Conservation (phyloP, 2,797 vertebrate genomes). For the Anas flavirostris region DNA sequence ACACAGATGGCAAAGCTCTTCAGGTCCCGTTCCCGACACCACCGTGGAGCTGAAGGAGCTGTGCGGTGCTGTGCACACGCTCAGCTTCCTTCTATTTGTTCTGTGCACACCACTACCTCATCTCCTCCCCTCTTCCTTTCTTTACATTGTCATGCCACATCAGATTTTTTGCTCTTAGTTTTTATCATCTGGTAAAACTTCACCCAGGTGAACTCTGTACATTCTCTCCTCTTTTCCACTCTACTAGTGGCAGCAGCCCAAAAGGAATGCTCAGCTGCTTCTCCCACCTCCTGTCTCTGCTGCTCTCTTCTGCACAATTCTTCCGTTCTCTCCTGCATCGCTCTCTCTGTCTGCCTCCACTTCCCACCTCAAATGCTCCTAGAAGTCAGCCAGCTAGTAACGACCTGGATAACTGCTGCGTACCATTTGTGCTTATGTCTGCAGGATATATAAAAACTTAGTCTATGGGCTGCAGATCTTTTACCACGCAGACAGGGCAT, state of each 20-base stretch:
- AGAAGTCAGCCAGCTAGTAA: not conserved
- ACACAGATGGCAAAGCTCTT: not conserved
- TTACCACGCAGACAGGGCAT: not conserved
- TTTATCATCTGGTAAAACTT: not conserved
- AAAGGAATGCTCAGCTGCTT: not conserved
- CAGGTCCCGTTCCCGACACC: fast-evolving
- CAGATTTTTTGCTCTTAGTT: not conserved
- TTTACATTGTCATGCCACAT: not conserved
- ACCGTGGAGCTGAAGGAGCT: fast-evolving
- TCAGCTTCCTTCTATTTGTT: not conserved
- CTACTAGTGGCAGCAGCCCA: not conserved
- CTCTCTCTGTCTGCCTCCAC: not conserved
- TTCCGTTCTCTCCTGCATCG: not conserved
- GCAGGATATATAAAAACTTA: not conserved
- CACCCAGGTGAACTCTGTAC: not conserved
- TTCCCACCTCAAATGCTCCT: not conserved
- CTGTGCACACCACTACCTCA: not conserved
- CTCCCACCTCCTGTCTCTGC: not conserved
- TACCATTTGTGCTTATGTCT: not conserved
- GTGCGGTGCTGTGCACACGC: not conserved
- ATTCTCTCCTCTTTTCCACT: not conserved
- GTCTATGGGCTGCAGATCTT: not conserved
- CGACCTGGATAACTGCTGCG: too few species aligned
- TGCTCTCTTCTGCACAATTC: not conserved
- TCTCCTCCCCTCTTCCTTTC: not conserved